These are phyloP conservation scores for Pollenia labialis DNA, from an alignment of 2,888 invertebrate species.

Conservation along the genomic window DNA sequence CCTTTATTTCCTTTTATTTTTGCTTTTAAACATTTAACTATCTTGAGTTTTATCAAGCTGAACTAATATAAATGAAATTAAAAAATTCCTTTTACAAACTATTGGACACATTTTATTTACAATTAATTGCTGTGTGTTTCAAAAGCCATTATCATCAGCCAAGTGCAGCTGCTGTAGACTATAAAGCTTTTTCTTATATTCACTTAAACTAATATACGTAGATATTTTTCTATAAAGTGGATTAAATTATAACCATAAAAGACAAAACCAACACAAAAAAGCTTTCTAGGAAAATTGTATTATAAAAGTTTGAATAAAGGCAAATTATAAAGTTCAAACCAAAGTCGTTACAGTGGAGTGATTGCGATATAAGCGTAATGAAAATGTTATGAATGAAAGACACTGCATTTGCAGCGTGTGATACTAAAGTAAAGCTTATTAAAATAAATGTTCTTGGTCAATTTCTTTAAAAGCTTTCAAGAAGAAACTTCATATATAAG, in stretches of 20 bases:
- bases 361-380: too few relatives aligned
- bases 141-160: constrained; percentile 57
- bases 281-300: constrained; percentile 30
- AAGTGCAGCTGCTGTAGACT: constrained; percentile 42
- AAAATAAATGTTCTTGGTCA: too few relatives aligned
- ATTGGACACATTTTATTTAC: constrained; percentile 60
- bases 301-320: constrained; percentile 12
- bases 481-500: too few relatives aligned
- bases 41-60: constrained; percentile 61
- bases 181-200: background rate
- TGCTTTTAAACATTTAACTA: constrained; percentile 25
- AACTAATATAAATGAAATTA: constrained; percentile 71
- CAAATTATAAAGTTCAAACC: constrained; percentile 39
- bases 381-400: too few relatives aligned
- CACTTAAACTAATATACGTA: background rate
- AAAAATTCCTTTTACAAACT: constrained; percentile 68
- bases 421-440: too few relatives aligned
- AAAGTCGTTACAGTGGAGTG: background rate
- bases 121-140: constrained; percentile 59
- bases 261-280: constrained; percentile 25
- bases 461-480: too few relatives aligned
- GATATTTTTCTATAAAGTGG: constrained; percentile 13
- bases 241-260: constrained; percentile 46
- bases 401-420: too few relatives aligned
- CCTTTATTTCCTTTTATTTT: constrained; percentile 8